phyloP scores from a whole-genome alignment of 1,140 invertebrate species.

The Macrobrachium nipponense region DNA sequence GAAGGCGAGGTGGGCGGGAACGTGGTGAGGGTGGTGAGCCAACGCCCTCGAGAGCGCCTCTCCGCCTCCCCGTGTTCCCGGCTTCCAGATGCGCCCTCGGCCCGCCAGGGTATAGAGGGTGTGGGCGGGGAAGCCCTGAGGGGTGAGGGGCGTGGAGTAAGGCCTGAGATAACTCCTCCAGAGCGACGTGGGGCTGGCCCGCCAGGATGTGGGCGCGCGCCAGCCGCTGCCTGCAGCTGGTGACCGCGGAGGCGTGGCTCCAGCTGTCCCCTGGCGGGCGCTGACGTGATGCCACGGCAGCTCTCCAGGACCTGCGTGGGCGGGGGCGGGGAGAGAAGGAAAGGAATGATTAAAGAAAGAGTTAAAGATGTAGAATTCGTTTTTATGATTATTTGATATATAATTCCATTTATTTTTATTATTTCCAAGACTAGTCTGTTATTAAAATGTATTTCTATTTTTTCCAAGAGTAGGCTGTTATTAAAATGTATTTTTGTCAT shows the following conservation, averaged over 20 bases:
- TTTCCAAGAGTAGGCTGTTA: no score
- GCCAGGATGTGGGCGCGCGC: conserved; percentile 50
- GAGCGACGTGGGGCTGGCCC: conserved; percentile 37
- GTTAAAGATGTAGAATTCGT: not conserved
- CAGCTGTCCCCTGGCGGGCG: conserved; percentile 56
- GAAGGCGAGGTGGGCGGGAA: conserved; percentile 89
- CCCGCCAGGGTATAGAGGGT: conserved; percentile 86
- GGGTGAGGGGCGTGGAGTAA: conserved; percentile 46
- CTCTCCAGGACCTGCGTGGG: conserved; percentile 48
- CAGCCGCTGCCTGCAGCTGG: conserved; percentile 58
- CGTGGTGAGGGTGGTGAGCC: conserved; percentile 83
- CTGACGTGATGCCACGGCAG: conserved; percentile 46
- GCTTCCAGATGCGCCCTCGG: conserved; percentile 86
- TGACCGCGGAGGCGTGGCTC: conserved; percentile 58
- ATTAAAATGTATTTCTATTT: no score
- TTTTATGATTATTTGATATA: no score
- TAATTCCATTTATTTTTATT: no score
- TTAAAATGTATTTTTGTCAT: no score
- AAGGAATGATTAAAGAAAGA: not conserved
- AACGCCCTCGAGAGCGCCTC: conserved; percentile 84
- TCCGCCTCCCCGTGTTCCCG: conserved; percentile 86
- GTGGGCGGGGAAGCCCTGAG: conserved; percentile 55
- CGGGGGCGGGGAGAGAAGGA: not conserved
- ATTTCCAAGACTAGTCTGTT: no score
- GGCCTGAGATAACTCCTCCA: conserved; percentile 47